phyloP scores from a whole-genome alignment of 2,888 invertebrate genomes.

The Matsumyia berberina region DNA sequence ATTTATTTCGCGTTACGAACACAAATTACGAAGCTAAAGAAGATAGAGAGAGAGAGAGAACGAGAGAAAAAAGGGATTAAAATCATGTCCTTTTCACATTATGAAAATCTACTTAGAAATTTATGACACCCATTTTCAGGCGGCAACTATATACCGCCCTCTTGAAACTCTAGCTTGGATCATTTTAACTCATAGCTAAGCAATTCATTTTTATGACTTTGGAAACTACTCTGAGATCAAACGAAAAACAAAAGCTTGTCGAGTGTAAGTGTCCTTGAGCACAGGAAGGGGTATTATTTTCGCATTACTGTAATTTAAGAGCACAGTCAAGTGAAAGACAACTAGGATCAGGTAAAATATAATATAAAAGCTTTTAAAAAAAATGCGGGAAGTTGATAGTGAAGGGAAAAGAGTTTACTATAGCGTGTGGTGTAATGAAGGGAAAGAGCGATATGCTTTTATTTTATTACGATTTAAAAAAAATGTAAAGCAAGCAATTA shows the following conservation, averaged over 20 bases:
- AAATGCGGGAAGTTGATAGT: not conserved
- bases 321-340: conserved; percentile 26
- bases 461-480: conserved; percentile 16
- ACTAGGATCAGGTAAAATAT: conserved; percentile 29
- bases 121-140: conserved; percentile 54
- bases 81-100: conserved; percentile 66
- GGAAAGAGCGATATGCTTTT: conserved; percentile 13
- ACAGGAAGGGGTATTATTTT: conserved; percentile 2
- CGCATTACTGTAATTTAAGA: conserved; percentile 22
- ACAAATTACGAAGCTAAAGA: conserved; percentile 27
- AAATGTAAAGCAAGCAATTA: not conserved
- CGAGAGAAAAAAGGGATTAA: conserved; percentile 44
- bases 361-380: conserved; percentile 17
- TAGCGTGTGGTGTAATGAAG: conserved; percentile 11
- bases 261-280: not conserved
- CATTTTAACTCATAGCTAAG: conserved; percentile 42
- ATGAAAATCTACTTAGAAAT: conserved; percentile 62
- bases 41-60: not conserved
- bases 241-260: conserved; percentile 30
- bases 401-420: conserved; percentile 6
- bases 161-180: conserved; percentile 20
- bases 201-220: conserved; percentile 61
- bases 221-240: conserved; percentile 52
- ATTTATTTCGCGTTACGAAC: conserved; percentile 31
- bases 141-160: not conserved